Base-by-base conservation (phyloP, 2,113 vertebrate species). In the Takifugu flavidus region DNA sequence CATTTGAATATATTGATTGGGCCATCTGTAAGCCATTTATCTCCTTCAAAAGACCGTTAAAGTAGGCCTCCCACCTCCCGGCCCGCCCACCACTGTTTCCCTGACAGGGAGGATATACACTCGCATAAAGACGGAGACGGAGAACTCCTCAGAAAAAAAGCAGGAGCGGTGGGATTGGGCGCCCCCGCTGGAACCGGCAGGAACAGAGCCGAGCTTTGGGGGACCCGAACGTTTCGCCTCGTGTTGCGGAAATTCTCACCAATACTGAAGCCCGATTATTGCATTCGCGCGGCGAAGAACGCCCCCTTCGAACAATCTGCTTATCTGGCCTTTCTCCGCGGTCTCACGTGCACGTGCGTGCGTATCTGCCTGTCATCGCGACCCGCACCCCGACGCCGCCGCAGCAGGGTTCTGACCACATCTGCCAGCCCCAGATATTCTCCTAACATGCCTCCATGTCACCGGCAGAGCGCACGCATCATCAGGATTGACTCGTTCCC, bases 1-100 rank as follows among this genome's bases (percentile, higher is more conserved):
- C 78, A 91, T 92, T 91, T 92, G 85, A 91, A 92, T 92, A 88
- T 91, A 91, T 91, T 91, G 91, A 91, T 90, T 88, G 85, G 80
- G 84, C 89, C 90, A 92, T 91, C 89, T 92, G 90, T 90, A 92
- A 89, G 84, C 88, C 89, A 92, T 92, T 91, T 90, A 90, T 91
- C 88, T 91, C 85, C 83, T 90, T 91, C 87, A 91, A 90, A 92
- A 83, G 84, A 86, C 82, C 78, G 83, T 90, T 91, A 89, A 80
- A 88, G 86, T 82, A 85, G 84, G 77, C 75, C 82, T 82, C 78
- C 86, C 82, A 81, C 87, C 86, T 78, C 70, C 75, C 52, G 59
- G 65, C 80, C 86, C 73, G 53, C 87, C 89, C 85, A 89, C 83
- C 78, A 70, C 73, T 82, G 87, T 87, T 86, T 80, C 67, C 67